Evolutionary conservation across 2,113 vertebrate species (phyloP).

Genomic region (Tyrannus savana): DNA sequence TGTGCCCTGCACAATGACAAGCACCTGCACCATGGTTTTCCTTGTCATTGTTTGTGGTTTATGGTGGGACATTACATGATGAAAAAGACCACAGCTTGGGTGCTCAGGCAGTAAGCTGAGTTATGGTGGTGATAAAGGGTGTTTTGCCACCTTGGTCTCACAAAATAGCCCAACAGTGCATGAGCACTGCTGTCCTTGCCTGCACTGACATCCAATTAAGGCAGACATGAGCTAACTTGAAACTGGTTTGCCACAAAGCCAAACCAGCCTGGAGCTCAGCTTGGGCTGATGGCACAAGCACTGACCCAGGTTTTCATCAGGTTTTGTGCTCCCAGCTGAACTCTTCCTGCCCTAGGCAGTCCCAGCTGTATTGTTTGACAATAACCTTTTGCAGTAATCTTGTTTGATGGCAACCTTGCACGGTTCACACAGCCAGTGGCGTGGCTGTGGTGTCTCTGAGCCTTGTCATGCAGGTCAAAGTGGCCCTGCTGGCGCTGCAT

Average conservation of each 20-base stretch:
- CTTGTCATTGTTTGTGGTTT: not conserved
- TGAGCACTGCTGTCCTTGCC: not conserved
- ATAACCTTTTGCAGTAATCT: too few species aligned
- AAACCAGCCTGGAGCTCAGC: not conserved
- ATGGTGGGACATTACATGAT: accelerated
- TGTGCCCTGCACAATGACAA: not conserved
- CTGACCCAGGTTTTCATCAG: not conserved
- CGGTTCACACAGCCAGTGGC: not conserved
- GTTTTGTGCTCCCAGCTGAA: not conserved
- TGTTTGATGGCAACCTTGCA: not conserved
- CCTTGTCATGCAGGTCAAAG: not conserved
- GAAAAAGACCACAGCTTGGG: not conserved
- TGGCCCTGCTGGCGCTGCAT: accelerated
- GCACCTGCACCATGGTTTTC: not conserved
- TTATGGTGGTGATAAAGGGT: accelerated
- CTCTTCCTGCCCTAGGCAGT: not conserved
- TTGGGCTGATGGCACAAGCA: not conserved
- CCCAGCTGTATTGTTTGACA: not conserved
- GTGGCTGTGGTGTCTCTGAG: not conserved
- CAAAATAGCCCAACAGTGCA: accelerated
- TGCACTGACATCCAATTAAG: not conserved
- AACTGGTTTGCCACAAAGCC: not conserved
- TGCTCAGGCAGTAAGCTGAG: not conserved
- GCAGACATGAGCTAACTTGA: not conserved
- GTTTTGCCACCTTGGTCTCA: not conserved